Conservation (phyloP, 2,888 invertebrate genomes). For the Lepetodrilus schrolli region DNA sequence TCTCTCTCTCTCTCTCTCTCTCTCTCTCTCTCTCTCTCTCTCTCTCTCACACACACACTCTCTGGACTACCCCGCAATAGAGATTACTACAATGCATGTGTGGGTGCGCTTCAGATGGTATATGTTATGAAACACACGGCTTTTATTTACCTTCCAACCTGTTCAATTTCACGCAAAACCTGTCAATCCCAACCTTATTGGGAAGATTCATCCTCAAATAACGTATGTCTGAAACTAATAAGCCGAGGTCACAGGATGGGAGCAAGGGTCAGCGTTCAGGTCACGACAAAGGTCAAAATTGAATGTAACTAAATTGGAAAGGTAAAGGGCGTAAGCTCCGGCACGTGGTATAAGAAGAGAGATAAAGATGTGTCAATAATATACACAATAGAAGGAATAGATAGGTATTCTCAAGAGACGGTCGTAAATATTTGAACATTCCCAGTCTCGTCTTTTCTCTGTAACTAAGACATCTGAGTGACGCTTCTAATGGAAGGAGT, state of each 20-base stretch:
- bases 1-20: no score
- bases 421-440: conserved; percentile 5
- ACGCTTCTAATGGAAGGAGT: no score
- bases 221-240: background rate
- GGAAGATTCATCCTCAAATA: background rate
- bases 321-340: background rate
- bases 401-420: background rate
- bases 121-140: no score
- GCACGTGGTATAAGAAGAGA: background rate
- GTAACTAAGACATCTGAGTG: no score
- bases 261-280: background rate
- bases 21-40: no score
- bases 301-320: conserved; percentile 11
- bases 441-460: background rate
- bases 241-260: background rate
- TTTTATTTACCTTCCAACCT: background rate
- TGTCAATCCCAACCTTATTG: background rate
- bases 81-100: no score
- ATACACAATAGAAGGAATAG: conserved; percentile 8
- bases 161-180: background rate
- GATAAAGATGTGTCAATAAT: conserved; percentile 4
- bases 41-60: no score
- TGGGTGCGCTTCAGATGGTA: no score
- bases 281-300: conserved; percentile 2
- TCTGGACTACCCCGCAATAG: no score